Percentiles rank a stretch among this genome's conserved stretches.
These are phyloP conservation scores for Microctonus hyperodae DNA, from an alignment of 2,888 invertebrate genomes.

Conservation along the genomic window DNA sequence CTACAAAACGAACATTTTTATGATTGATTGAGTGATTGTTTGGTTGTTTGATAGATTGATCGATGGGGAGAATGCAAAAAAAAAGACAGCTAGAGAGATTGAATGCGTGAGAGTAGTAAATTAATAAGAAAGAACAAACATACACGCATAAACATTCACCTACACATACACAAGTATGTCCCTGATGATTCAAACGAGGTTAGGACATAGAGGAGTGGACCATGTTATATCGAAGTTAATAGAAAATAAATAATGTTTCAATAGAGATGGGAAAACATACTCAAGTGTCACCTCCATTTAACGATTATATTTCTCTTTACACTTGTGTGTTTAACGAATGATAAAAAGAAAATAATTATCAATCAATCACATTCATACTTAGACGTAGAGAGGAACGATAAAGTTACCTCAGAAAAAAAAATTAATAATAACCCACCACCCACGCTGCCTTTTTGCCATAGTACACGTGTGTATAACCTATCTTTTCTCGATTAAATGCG, in stretches of 20 bases:
- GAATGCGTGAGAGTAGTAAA: slow-evolving; percentile 5
- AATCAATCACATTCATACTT: slow-evolving; percentile 30
- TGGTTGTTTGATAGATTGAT: background rate
- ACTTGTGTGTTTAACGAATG: slow-evolving; percentile 15
- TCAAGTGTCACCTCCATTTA: slow-evolving; percentile 6
- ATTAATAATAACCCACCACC: slow-evolving; percentile 32
- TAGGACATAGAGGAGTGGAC: slow-evolving; percentile 6
- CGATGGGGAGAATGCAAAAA: slow-evolving; percentile 14
- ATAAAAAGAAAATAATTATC: slow-evolving; percentile 25
- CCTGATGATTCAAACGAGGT: background rate
- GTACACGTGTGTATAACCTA: slow-evolving; percentile 11
- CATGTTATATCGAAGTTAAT: slow-evolving; percentile 6
- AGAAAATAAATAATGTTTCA: slow-evolving; percentile 13
- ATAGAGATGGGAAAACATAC: background rate
- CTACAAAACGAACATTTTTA: background rate
- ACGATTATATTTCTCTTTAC: slow-evolving; percentile 17
- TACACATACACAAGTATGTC: no score
- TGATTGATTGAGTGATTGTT: background rate
- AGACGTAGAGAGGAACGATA: slow-evolving; percentile 22
- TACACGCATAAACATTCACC: no score
- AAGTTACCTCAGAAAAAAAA: slow-evolving; percentile 8
- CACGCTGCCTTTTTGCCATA: slow-evolving; percentile 43
- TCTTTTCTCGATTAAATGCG: background rate
- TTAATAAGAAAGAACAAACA: background rate
- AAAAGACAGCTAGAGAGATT: background rate